Conservation (phyloP, 2,797 vertebrate genomes). For the Ateles fusciceps region DNA sequence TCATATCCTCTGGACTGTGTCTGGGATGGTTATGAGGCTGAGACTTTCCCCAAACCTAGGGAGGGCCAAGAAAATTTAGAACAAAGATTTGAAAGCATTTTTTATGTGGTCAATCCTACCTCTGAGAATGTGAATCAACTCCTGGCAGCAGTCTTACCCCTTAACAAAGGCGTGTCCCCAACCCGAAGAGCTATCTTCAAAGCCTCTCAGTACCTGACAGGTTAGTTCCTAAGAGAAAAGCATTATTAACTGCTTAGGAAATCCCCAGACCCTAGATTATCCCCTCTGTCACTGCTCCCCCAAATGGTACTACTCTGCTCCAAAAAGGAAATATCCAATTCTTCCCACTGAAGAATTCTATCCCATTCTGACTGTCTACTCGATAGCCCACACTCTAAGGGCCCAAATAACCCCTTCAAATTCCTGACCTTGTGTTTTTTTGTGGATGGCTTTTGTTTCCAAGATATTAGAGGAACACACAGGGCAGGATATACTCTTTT, state of each 20-base stretch:
- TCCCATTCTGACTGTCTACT: background rate
- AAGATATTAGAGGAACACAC: background rate
- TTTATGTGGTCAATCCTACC: background rate
- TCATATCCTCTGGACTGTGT: background rate
- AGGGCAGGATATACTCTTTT: background rate
- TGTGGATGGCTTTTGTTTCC: constrained; percentile 17
- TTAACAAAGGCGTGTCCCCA: background rate
- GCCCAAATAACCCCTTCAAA: background rate
- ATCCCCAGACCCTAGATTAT: background rate
- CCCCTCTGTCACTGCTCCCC: background rate
- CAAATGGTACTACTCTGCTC: background rate
- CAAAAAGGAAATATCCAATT: background rate
- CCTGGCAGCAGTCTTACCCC: background rate
- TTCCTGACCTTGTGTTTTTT: background rate
- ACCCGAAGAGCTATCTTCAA: constrained; percentile 1
- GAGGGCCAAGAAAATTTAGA: background rate
- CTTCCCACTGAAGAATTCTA: constrained; percentile 23
- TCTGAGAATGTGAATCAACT: constrained; percentile 1
- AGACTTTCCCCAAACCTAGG: background rate
- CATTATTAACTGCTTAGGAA: constrained; percentile 30
- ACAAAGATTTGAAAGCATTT: constrained; percentile 15
- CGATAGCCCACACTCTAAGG: background rate
- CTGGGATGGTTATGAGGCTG: background rate
- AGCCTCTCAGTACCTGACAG: background rate
- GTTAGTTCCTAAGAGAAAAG: constrained; percentile 4